These are phyloP conservation scores for Zygogramma bicolorata DNA, from an alignment of 2,888 invertebrate genomes.

Conservation along the genomic window DNA sequence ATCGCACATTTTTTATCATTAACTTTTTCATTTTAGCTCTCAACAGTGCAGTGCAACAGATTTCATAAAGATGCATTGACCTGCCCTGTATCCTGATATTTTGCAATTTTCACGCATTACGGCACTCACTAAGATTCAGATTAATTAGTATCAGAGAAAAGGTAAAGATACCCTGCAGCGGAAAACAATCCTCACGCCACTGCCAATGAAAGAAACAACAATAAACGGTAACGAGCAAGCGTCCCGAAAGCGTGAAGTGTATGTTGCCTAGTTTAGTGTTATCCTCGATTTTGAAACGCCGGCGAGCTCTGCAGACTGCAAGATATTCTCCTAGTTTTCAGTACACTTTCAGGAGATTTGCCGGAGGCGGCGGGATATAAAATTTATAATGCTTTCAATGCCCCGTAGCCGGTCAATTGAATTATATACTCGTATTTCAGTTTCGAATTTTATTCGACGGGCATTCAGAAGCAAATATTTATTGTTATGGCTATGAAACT, in stretches of 20 bases:
- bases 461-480: neutral
- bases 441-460: constrained; percentile 9
- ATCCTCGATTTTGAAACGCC: neutral
- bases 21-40: too few species aligned
- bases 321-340: neutral
- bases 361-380: neutral
- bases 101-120: too few species aligned
- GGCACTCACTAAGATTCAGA: too few species aligned
- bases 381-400: neutral
- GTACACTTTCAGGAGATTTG: neutral
- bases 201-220: neutral
- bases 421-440: constrained; percentile 4
- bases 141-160: too few species aligned
- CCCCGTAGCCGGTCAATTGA: neutral
- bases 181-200: neutral
- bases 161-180: too few species aligned
- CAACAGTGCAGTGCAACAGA: too few species aligned
- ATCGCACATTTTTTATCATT: too few species aligned
- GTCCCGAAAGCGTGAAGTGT: neutral
- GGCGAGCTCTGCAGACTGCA: neutral
- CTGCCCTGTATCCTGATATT: too few species aligned
- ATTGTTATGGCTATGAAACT: constrained; percentile 1
- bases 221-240: neutral
- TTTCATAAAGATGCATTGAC: too few species aligned
- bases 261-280: neutral